These are phyloP conservation scores for Cephus runcator DNA, from an alignment of 2,888 invertebrate species.

Conservation along the genomic window DNA sequence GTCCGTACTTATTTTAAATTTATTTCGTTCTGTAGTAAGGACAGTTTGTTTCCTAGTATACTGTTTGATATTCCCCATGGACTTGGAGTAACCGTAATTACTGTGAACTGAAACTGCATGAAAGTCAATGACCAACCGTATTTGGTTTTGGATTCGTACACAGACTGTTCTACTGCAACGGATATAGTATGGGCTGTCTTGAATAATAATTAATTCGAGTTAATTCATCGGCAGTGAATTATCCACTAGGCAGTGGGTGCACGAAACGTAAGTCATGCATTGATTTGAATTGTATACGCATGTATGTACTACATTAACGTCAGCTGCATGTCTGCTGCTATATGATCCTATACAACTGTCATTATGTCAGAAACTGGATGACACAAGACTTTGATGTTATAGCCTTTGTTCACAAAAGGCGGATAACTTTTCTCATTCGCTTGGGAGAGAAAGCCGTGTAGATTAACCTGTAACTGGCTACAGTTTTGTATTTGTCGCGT, in stretches of 20 bases:
- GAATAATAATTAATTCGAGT: conserved; percentile 42
- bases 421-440: neutral
- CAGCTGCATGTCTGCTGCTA: neutral
- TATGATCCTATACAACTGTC: neutral
- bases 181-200: conserved; percentile 39
- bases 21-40: neutral
- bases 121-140: conserved; percentile 49
- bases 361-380: neutral
- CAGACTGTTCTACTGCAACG: conserved; percentile 41
- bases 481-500: neutral
- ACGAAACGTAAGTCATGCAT: neutral
- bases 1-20: neutral
- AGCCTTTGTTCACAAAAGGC: neutral
- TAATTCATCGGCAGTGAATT: conserved; percentile 14
- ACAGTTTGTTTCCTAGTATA: neutral
- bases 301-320: neutral
- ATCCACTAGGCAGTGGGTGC: neutral
- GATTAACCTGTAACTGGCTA: neutral
- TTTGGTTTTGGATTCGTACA: conserved; percentile 44
- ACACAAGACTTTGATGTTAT: neutral
- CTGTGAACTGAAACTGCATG: neutral
- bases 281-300: neutral
- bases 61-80: conserved; percentile 19
- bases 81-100: conserved; percentile 15
- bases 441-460: neutral